These are phyloP conservation scores for Parnassius smintheus DNA, from an alignment of 2,888 invertebrate species.

Conservation along the genomic window DNA sequence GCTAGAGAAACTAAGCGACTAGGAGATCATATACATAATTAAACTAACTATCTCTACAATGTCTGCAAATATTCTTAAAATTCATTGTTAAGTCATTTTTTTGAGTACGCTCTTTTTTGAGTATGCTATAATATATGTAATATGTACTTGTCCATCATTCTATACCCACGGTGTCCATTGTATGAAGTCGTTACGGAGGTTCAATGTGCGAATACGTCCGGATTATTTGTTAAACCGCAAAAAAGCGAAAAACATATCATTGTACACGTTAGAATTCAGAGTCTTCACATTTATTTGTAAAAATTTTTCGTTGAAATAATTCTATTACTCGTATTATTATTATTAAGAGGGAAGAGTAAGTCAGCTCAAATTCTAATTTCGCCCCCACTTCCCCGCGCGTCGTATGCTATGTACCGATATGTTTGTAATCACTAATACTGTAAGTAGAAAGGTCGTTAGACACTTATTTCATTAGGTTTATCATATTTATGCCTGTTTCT, in stretches of 20 bases:
- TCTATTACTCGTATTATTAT: too few relatives aligned
- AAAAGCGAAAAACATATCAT: slow-evolving; percentile 13
- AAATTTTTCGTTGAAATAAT: neutral
- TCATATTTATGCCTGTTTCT: too few relatives aligned
- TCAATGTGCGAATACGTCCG: slow-evolving; percentile 24
- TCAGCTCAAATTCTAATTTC: too few relatives aligned
- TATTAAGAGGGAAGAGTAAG: too few relatives aligned
- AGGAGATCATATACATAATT: neutral
- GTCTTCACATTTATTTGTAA: too few relatives aligned
- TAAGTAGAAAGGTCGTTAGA: too few relatives aligned
- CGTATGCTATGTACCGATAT: too few relatives aligned
- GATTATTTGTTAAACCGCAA: slow-evolving; percentile 24
- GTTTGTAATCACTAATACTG: too few relatives aligned
- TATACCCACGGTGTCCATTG: slow-evolving; percentile 22
- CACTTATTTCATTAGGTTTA: too few relatives aligned
- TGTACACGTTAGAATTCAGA: too few relatives aligned
- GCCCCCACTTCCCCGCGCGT: too few relatives aligned
- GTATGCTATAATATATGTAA: neutral
- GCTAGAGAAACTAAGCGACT: neutral
- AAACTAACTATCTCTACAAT: slow-evolving; percentile 1
- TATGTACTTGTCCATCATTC: slow-evolving; percentile 7
- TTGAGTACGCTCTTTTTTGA: neutral
- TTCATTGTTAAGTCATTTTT: neutral
- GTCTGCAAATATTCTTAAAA: neutral
- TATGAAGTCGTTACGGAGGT: slow-evolving; percentile 10